Conservation (phyloP, 1,140 invertebrate species). For the Sinonovacula constricta region DNA sequence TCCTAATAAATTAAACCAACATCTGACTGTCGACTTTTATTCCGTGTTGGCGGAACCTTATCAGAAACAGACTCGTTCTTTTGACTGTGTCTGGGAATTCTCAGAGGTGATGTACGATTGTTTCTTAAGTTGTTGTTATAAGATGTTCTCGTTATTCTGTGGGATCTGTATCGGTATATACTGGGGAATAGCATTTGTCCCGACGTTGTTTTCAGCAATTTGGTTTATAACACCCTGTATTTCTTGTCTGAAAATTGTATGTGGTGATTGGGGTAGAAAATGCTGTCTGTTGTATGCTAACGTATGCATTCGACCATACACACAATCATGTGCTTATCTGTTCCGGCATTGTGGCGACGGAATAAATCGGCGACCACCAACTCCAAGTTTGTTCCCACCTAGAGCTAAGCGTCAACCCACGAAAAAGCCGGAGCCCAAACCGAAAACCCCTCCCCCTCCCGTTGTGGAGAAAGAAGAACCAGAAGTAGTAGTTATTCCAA, state of each 20-base stretch:
- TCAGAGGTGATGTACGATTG: conserved; percentile 32
- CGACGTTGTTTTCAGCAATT: conserved; percentile 4
- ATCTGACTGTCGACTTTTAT: conserved; percentile 22
- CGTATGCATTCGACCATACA: conserved; percentile 12
- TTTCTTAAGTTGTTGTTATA: conserved; percentile 9
- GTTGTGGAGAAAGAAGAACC: conserved; percentile 2
- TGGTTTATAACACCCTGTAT: conserved; percentile 29
- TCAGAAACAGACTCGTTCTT: background rate
- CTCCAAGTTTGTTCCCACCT: conserved; percentile 12
- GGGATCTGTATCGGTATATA: conserved; percentile 33
- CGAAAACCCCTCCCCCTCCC: conserved; percentile 1
- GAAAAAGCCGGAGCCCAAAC: background rate
- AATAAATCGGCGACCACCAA: background rate
- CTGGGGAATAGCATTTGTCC: conserved; percentile 26
- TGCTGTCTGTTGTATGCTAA: conserved; percentile 18
- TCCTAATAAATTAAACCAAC: conserved; percentile 32
- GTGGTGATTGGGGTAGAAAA: background rate
- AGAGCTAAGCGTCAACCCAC: conserved; percentile 1
- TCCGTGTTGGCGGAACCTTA: conserved; percentile 19
- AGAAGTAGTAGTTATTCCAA: background rate
- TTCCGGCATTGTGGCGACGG: conserved; percentile 22
- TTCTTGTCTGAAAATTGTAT: background rate
- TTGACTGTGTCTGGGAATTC: conserved; percentile 51
- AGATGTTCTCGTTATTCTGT: conserved; percentile 17
- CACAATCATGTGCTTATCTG: conserved; percentile 12